phyloP scores from a whole-genome alignment of 2,113 vertebrate genomes.

The Speoplatyrhinus poulsoni region DNA sequence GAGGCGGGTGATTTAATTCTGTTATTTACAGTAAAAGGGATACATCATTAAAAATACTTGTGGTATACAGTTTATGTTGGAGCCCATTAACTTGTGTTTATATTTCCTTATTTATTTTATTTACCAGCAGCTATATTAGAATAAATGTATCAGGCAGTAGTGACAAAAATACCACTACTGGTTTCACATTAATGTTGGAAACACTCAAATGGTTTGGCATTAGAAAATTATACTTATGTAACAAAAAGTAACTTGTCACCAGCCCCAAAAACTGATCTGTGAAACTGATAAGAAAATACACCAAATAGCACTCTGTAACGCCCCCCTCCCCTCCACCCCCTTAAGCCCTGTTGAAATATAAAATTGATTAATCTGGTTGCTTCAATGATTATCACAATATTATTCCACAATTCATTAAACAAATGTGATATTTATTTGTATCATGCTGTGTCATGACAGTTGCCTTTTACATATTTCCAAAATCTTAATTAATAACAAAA shows the following conservation, averaged over 20 bases:
- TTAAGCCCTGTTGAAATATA: too few relatives aligned
- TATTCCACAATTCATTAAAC: too few relatives aligned
- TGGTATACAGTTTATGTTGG: constrained; percentile 52
- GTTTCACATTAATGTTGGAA: constrained; percentile 11
- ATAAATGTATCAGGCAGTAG: constrained; percentile 38
- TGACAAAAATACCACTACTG: constrained; percentile 43
- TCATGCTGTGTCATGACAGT: too few relatives aligned
- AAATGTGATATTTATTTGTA: too few relatives aligned
- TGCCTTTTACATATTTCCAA: too few relatives aligned
- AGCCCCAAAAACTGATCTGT: too few relatives aligned
- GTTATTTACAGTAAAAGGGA: constrained; percentile 57
- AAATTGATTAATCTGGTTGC: too few relatives aligned
- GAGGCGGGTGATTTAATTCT: constrained; percentile 53
- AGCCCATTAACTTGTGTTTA: constrained; percentile 59
- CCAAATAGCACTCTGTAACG: background rate
- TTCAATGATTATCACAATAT: too few relatives aligned
- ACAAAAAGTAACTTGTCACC: too few relatives aligned
- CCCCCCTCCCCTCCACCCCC: background rate
- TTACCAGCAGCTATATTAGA: constrained; percentile 46
- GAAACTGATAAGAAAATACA: too few relatives aligned
- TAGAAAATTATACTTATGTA: background rate
- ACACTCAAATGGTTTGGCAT: background rate
- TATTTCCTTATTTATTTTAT: constrained; percentile 64
- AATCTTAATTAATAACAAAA: too few relatives aligned
- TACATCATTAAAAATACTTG: constrained; percentile 63